Percentiles rank a stretch among this genome's conserved stretches.
Evolutionary conservation across 2,797 vertebrate species (phyloP).

Genomic region (Phaenicophaeus curvirostris): DNA sequence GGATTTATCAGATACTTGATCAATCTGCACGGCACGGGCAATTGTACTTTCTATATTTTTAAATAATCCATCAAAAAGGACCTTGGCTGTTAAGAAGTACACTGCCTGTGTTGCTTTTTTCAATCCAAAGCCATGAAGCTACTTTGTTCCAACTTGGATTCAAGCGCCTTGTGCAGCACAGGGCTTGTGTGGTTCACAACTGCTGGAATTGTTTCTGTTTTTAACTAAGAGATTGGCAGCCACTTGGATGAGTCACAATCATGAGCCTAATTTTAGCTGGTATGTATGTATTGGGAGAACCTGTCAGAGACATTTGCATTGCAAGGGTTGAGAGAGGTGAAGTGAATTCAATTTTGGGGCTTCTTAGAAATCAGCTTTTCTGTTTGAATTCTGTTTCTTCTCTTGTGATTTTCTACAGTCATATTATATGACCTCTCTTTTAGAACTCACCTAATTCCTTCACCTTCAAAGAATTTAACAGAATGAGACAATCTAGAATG

Average conservation of each 20-base stretch:
- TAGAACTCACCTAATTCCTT: neutral
- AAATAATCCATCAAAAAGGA: conserved; percentile 26
- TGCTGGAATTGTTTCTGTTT: conserved; percentile 67
- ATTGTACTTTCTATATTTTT: neutral
- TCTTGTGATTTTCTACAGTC: neutral
- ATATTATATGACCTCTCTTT: neutral
- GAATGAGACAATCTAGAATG: neutral
- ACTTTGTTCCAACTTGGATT: conserved; percentile 6
- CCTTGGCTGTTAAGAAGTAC: neutral
- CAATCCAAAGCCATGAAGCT: neutral
- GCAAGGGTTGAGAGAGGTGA: neutral
- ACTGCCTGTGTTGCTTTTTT: neutral
- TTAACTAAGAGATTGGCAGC: conserved; percentile 59
- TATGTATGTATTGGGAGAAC: conserved; percentile 24
- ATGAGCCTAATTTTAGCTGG: conserved; percentile 61
- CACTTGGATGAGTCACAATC: conserved; percentile 60
- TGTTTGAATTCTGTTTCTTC: neutral
- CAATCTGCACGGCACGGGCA: neutral
- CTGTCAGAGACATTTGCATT: neutral
- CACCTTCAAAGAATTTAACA: neutral
- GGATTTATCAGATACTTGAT: neutral
- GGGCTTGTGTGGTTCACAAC: conserved; percentile 13
- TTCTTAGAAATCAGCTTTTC: neutral
- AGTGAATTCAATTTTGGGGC: neutral
- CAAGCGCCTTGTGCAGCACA: neutral